phyloP scores from a whole-genome alignment of 2,113 vertebrate species.

The Deroptyus accipitrinus region DNA sequence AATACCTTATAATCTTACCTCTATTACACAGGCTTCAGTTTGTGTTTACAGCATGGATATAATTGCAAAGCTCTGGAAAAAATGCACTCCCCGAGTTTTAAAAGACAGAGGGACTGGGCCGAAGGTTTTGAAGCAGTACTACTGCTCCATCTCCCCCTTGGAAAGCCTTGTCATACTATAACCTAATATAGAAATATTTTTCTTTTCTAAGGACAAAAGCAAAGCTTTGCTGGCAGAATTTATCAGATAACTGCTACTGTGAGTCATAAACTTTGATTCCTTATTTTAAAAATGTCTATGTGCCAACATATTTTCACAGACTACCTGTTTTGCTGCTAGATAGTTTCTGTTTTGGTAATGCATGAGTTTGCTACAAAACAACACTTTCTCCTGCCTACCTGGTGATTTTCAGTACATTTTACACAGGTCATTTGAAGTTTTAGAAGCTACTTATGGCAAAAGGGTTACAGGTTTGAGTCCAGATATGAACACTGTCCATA shows the following conservation, averaged over 20 bases:
- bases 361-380: background rate
- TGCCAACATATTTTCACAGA: background rate
- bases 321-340: background rate
- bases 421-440: background rate
- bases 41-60: background rate
- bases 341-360: background rate
- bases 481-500: background rate
- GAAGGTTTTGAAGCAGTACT: background rate
- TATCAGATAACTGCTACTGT: background rate
- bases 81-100: background rate
- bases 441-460: background rate
- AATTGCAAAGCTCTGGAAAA: background rate
- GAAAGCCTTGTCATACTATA: background rate
- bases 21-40: background rate
- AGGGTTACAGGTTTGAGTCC: background rate
- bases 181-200: background rate
- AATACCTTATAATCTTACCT: background rate
- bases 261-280: background rate
- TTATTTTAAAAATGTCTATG: background rate
- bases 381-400: background rate
- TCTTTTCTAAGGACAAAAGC: background rate
- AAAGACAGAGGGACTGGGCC: background rate
- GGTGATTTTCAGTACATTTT: background rate
- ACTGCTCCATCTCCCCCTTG: background rate
- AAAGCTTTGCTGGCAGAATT: background rate